Base-by-base conservation (phyloP, 2,888 invertebrate species). In the Xestia ashworthii region DNA sequence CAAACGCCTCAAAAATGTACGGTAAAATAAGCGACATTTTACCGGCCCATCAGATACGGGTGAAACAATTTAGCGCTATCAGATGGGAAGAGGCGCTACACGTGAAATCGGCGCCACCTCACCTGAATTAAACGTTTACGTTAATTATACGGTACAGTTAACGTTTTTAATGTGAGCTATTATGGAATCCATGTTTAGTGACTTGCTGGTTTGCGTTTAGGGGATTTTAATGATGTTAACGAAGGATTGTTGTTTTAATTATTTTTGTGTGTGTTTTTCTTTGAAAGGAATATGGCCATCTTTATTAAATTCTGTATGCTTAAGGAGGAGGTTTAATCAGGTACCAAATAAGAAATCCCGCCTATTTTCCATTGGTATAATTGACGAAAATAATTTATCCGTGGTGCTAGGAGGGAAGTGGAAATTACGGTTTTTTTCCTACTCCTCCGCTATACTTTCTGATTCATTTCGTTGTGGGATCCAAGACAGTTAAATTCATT, bases 1-100 rank as follows among this genome's bases (percentile, higher is more conserved):
- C 64, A n/a, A 44, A n/a, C 3, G 3, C 6, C 9, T n/a, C 3
- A 4, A n/a, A 41, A 44, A 25, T 65, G 8, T 9, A 14, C n/a
- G 16, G 65, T 44, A 44, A 86, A 85, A 88, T 77, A 82, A 78
- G 83, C 81, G 76, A 70, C 87, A 88, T 88, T 88, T 86, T 87
- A 84, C 72, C 86, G 76, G 82, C 93, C 94, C 93, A 95, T 96
- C 95, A 93, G 96, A 96, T 96, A 95, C 88, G 91, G 92, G 94
- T 93, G 95, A 95, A 96, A 96, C 96, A 96, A 96, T 96, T 96
- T 95, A 92, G 90, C 88, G 90, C 92, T 96, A 96, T 96, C 96
- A 90, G 96, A 96, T 96, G 93, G 93, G 92, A 88, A 82, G 88
- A 88, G 90, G 83, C 88, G 88, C 82, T 85, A 87, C 77, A 89